A percentile compares a stretch with the other conserved stretches of the same genome.
Evolutionary conservation across 2,888 invertebrate species (phyloP).

Genomic region (Oegoconia quadripuncta): DNA sequence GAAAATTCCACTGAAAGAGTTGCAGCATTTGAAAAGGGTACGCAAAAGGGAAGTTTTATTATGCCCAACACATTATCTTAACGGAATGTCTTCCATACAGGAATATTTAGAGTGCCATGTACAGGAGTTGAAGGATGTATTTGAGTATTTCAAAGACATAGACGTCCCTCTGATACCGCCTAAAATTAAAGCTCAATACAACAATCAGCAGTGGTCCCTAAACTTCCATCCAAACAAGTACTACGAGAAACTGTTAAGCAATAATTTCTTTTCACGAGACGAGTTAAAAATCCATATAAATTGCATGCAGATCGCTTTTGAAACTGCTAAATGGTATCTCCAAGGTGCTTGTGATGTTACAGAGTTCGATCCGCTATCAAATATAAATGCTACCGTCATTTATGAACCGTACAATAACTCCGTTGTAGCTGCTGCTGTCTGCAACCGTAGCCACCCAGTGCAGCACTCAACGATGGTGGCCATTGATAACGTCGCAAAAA

Average conservation of each 20-base stretch:
- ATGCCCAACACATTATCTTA: slow-evolving; percentile 57
- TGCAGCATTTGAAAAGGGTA: slow-evolving; percentile 87
- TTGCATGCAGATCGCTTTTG: slow-evolving; percentile 80
- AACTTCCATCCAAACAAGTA: slow-evolving; percentile 90
- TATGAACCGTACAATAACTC: slow-evolving; percentile 84
- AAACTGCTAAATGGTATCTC: slow-evolving; percentile 62
- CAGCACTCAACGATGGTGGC: slow-evolving; percentile 92
- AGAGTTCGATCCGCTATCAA: too few relatives aligned
- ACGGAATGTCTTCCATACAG: slow-evolving; percentile 46
- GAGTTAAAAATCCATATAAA: slow-evolving; percentile 77
- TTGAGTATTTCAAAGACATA: slow-evolving; percentile 73
- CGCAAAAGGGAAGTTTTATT: slow-evolving; percentile 78
- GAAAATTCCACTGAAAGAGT: slow-evolving; percentile 77
- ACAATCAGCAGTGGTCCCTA: slow-evolving; percentile 86
- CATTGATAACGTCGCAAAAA: slow-evolving; percentile 90
- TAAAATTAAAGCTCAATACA: slow-evolving; percentile 83
- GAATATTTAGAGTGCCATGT: slow-evolving; percentile 53
- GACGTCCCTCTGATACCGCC: slow-evolving; percentile 82
- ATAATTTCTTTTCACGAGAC: slow-evolving; percentile 76
- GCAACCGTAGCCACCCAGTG: slow-evolving; percentile 82
- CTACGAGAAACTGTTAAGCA: slow-evolving; percentile 82
- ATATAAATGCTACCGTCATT: slow-evolving; percentile 76
- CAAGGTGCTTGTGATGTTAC: too few relatives aligned
- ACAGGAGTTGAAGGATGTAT: slow-evolving; percentile 64
- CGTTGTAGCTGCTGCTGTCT: slow-evolving; percentile 83